Evolutionary conservation across 2,888 invertebrate species (phyloP).

Genomic region (Cabera pusaria): DNA sequence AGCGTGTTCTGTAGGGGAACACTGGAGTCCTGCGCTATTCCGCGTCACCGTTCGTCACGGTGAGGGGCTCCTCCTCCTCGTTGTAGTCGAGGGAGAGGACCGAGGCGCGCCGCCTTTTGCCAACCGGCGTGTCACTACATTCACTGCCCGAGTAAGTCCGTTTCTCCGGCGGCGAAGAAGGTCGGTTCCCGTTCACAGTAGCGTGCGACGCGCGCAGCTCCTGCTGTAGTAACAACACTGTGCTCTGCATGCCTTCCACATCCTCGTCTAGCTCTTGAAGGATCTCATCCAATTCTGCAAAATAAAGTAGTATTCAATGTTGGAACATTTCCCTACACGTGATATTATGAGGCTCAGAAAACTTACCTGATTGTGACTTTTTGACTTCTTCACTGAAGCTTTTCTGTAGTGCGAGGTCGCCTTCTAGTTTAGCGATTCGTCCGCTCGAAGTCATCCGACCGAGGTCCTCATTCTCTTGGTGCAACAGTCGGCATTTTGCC

Average conservation of each 20-base stretch:
- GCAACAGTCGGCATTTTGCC: conserved; percentile 97
- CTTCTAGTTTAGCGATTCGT: conserved; percentile 96
- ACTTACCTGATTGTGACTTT: conserved; percentile 95
- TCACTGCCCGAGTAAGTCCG: conserved; percentile 71
- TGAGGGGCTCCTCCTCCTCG: conserved; percentile 89
- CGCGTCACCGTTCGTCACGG: conserved; percentile 87
- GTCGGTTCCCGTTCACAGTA: conserved; percentile 64
- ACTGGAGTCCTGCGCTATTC: conserved; percentile 67
- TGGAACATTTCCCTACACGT: no score
- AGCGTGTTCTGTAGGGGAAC: conserved; percentile 55
- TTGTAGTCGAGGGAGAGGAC: conserved; percentile 89
- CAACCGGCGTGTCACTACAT: conserved; percentile 72
- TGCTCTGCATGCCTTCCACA: conserved; percentile 99
- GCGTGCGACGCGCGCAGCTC: conserved; percentile 91
- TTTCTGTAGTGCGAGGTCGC: conserved; percentile 96
- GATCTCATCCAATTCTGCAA: conserved; percentile 96
- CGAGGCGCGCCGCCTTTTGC: conserved; percentile 88
- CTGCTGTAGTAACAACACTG: conserved; percentile 96
- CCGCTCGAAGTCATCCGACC: conserved; percentile 98
- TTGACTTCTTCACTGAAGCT: conserved; percentile 98
- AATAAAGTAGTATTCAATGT: no score
- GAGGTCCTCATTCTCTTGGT: conserved; percentile 98
- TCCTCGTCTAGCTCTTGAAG: conserved; percentile 98
- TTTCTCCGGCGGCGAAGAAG: conserved; percentile 63
- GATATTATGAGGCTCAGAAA: no score